Evolutionary conservation across 2,888 invertebrate species (phyloP), one percentile per base, ranked within the genome.

Genomic region (Papilio demoleus): DNA sequence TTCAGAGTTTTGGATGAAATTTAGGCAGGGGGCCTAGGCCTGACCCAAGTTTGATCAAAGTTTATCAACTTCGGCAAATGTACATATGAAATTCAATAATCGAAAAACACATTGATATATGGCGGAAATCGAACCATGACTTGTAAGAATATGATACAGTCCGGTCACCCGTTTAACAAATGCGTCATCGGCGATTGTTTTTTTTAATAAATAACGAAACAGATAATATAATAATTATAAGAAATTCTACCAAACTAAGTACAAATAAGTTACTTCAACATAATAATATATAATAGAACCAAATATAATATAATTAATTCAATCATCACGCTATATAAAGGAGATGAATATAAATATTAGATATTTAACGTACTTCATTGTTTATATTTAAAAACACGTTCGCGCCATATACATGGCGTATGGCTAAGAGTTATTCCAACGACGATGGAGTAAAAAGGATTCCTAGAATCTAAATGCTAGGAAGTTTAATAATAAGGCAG

Each of bases 251-350:
- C 17, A 34, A 19, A 38, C 27, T 27, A 0, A 56, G 12, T 56
- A n/a, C 31, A 56, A 11, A 11, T 19, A 9, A 27, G 27, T 31
- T 47, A 22, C 22, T 45, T 22, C 45, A 19, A 11, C 22, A 47
- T 22, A 47, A 47, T 2, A 42, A 42, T 42, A 42, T 42, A n/a
- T 40, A 40, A n/a, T 40, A 40, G 45, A 47, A 50, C 50, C 31
- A 63, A 47, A 63, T 47, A n/a, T 1, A 11, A 47, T 50, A 36
- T 1, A 11, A 19, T 9, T 9, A 4, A 50, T 22, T 22, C 42
- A 50, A 34, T 63, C 50, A 38, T 64, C 63, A 36, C 34, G n/a
- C 63, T 38, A 36, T 38, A 53, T 19, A 36, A 19, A 24, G 63
- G 17, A 47, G 6, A 31, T 12, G 22, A 12, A 22, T 47, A 14